Percentiles rank a stretch among this genome's conserved stretches.
These are phyloP conservation scores for Pinctada fucata DNA, from an alignment of 2,888 invertebrate species.

Conservation along the genomic window DNA sequence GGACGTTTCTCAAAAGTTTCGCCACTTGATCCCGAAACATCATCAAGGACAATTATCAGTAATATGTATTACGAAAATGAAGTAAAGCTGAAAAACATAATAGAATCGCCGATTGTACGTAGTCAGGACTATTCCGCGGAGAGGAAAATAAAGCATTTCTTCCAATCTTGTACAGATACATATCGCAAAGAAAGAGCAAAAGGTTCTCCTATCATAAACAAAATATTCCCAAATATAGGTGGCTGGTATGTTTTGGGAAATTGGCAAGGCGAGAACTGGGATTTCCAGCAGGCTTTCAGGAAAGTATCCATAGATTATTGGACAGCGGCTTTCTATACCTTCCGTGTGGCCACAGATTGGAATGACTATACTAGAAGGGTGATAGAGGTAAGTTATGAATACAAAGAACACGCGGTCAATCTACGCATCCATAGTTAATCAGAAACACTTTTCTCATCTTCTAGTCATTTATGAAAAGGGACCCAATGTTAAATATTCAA, in stretches of 20 bases:
- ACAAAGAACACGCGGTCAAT: too few relatives aligned
- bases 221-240: constrained; percentile 57
- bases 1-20: constrained; percentile 78
- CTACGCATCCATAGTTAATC: too few relatives aligned
- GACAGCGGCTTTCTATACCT: constrained; percentile 65
- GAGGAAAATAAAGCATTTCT: constrained; percentile 81
- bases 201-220: constrained; percentile 56
- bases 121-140: constrained; percentile 75
- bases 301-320: constrained; percentile 65
- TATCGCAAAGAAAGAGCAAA: constrained; percentile 57
- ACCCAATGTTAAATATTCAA: too few relatives aligned
- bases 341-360: constrained; percentile 54
- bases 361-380: constrained; percentile 49
- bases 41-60: constrained; percentile 52
- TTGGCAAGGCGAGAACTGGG: constrained; percentile 40
- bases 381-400: constrained; percentile 54
- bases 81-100: constrained; percentile 55
- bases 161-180: constrained; percentile 80
- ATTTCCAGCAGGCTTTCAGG: constrained; percentile 54
- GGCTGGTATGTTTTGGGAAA: constrained; percentile 65
- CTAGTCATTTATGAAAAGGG: too few relatives aligned
- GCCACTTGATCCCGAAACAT: constrained; percentile 53
- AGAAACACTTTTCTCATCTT: too few relatives aligned
- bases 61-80: constrained; percentile 62
- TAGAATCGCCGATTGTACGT: constrained; percentile 50